Evolutionary conservation across 2,888 invertebrate genomes (phyloP).

Genomic region (Stenolophus ochropezus): DNA sequence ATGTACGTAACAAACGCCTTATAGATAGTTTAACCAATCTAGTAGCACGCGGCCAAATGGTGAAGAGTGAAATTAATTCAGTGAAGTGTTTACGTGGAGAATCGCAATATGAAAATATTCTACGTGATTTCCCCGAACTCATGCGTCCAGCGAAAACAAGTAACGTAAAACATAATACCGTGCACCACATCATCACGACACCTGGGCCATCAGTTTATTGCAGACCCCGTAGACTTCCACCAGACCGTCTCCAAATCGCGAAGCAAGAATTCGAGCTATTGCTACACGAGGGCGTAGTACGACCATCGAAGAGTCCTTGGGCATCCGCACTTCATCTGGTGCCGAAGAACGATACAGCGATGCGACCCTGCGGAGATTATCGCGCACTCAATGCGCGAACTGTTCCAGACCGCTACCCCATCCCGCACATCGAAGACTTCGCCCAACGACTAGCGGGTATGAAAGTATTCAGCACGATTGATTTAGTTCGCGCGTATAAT

Average conservation of each 20-base stretch:
- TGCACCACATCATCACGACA: slow-evolving; percentile 53
- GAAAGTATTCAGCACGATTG: slow-evolving; percentile 10
- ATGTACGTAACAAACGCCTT: too few relatives aligned
- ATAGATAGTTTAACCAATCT: too few relatives aligned
- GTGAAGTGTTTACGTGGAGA: neutral
- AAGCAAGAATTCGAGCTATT: too few relatives aligned
- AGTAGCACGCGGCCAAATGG: neutral
- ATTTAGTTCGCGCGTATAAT: slow-evolving; percentile 11
- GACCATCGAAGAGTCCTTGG: too few relatives aligned
- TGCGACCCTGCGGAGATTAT: too few relatives aligned
- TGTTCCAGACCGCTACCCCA: slow-evolving; percentile 61
- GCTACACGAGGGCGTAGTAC: too few relatives aligned
- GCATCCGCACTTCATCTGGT: slow-evolving; percentile 8
- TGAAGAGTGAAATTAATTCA: neutral
- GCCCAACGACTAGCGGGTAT: neutral
- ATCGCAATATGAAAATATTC: neutral
- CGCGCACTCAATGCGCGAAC: slow-evolving; percentile 63
- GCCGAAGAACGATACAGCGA: neutral
- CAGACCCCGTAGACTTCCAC: neutral
- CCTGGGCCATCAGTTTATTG: neutral
- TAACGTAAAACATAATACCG: slow-evolving; percentile 35
- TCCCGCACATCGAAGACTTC: slow-evolving; percentile 27
- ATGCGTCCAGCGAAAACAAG: neutral
- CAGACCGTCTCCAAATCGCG: slow-evolving; percentile 52
- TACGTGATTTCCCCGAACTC: neutral